Percentiles rank a stretch among this genome's conserved stretches.
Evolutionary conservation across 2,113 vertebrate species (phyloP).

Genomic region (Chloropsis hardwickii): DNA sequence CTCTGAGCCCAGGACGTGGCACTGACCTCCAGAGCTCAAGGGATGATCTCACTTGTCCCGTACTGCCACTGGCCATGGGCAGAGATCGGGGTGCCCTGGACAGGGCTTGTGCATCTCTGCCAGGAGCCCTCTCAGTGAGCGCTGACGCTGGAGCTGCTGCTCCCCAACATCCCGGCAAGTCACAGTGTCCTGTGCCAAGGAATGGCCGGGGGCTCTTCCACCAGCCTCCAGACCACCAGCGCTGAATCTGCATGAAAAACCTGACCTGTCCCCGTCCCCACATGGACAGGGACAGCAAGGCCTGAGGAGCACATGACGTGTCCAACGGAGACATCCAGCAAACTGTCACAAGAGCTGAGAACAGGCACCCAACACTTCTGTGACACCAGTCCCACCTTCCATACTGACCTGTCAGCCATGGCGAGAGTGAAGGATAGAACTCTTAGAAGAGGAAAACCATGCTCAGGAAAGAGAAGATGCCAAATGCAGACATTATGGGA

Average conservation of each 20-base stretch:
- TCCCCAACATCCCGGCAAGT: neutral
- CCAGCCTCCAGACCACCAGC: neutral
- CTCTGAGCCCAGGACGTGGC: neutral
- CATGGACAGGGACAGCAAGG: neutral
- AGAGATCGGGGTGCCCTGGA: neutral
- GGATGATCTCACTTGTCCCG: neutral
- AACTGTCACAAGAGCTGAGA: neutral
- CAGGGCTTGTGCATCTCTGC: neutral
- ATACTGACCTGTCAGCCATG: neutral
- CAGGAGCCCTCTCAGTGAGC: neutral
- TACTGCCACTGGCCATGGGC: neutral
- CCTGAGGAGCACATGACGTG: neutral
- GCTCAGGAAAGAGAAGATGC: neutral
- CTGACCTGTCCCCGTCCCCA: rapidly evolving
- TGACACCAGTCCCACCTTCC: neutral
- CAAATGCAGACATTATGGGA: rapidly evolving
- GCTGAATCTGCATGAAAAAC: neutral
- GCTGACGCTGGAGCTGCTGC: neutral
- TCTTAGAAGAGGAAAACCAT: neutral
- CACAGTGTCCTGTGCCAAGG: neutral
- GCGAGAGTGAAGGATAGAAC: rapidly evolving
- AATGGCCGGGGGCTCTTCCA: neutral
- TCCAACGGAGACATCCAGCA: neutral
- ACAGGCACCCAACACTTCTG: rapidly evolving
- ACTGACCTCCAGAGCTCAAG: neutral